Base-by-base conservation (phyloP, 2,113 vertebrate genomes). In the Amblyopsis rosae region DNA sequence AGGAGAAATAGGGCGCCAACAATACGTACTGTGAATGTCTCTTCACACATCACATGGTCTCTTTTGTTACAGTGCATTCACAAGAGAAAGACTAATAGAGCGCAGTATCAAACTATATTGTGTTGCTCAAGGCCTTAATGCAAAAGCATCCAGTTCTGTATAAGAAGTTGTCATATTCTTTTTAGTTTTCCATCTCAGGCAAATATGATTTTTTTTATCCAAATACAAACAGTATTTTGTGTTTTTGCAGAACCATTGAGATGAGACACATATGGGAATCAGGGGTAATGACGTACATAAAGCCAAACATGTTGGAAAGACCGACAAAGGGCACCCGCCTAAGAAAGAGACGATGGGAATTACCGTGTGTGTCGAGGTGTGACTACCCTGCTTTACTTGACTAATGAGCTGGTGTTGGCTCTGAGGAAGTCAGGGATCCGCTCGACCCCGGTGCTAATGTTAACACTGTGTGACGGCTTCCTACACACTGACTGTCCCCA, bases 401-500 rank as follows among this genome's bases (percentile, higher is more conserved):
- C 83, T 83, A 90, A 90, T 87, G 83, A 90, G 81, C 82, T 86
- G 82, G 75, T 84, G 82, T 87, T 85, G 87, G 87, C 86, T 89
- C 71, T 70, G 76, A 84, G 84, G 83, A 84, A 83, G 85, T 83
- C 79, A 76, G 71, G 71, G 80, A 84, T 79, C 73, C 35, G 80
- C 86, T 86, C 88, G 88, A 89, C 90, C 88, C 76, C 64, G 19
- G 67, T 77, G 79, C 86, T 87, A 88, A 86, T 84, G 72, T 75
- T 89, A 86, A 84, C 80, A 12, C 74, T 80, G 64, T 76, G 77
- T 83, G 87, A 89, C 86, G 87, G 82, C 76, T 79, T 84, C 89
- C 86, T 70, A 87, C 79, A 86, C 76, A 82, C 77, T 63, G 70
- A 84, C 65, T 80, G 82, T 80, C 82, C 82, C 73, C 65, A 78